Conservation (phyloP, 2,113 vertebrate species). For the Cyanoliseus patagonus region DNA sequence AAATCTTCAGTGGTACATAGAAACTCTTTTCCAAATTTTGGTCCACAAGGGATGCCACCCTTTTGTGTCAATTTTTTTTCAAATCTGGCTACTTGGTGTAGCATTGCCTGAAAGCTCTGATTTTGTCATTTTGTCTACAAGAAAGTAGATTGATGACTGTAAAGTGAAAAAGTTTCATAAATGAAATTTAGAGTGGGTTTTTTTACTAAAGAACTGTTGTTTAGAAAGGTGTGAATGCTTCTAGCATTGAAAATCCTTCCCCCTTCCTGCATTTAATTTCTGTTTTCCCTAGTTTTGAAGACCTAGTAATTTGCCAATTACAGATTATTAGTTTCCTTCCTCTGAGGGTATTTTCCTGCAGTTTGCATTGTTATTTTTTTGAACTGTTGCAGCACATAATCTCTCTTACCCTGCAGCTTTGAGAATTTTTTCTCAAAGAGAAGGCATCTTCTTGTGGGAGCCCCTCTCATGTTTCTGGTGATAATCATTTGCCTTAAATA, state of each 20-base stretch:
- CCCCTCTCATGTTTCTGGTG: neutral
- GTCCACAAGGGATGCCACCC: neutral
- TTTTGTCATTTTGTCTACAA: neutral
- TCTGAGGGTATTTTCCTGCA: neutral
- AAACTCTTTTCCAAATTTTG: neutral
- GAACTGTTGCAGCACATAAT: neutral
- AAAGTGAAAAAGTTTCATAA: neutral
- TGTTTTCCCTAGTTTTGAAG: conserved; percentile 41
- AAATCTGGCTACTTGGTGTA: neutral
- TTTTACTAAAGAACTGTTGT: neutral
- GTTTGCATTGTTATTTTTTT: neutral
- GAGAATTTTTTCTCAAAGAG: neutral
- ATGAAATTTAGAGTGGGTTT: neutral
- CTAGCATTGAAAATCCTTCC: conserved; percentile 10
- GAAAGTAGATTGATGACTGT: neutral
- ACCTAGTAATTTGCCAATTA: neutral
- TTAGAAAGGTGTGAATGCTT: neutral
- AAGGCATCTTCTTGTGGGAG: neutral
- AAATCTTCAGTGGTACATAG: neutral
- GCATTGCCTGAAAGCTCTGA: neutral
- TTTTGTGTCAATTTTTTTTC: neutral
- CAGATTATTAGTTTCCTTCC: neutral
- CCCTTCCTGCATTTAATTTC: neutral
- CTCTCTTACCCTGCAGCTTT: neutral
- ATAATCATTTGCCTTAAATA: neutral